Evolutionary conservation across 2,113 vertebrate species (phyloP), one percentile per base, ranked within the genome.

Genomic region (Oenanthe oenanthe): DNA sequence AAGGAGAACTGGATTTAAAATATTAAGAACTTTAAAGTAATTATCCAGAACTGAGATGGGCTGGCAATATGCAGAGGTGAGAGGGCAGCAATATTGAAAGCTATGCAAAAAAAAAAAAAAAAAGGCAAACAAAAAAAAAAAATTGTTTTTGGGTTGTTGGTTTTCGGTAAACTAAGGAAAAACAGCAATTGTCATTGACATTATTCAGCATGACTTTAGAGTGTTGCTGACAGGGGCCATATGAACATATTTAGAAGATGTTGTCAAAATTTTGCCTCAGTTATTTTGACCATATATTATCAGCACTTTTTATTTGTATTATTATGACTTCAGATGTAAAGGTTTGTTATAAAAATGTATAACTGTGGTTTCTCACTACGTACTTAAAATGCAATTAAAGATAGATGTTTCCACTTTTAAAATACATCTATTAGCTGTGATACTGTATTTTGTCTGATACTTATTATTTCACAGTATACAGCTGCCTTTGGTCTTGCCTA

Each of bases 321-420:
- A 94, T 97, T 97, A 94, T 94, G 79, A 97, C 95, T 98, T 97
- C 93, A 96, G 90, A 96, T 98, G 97, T 98, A 97, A 96, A 98
- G 96, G 86, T 97, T 97, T 98, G 96, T 97, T 97, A 95, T 78
- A 97, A 97, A 89, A 79, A 96, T 97, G 97, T 97, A 96, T 93
- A 92, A 96, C 56, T 97, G 97, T 97, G 96, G 85, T 97, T 98
- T 97, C 95, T 96, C 97, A 97, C 95, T 95, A 79, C 82, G 48
- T 96, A 88, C 91, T 98, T 97, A 97, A 95, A 96, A 97, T 97
- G 95, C 96, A 96, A 97, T 98, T 98, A 98, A 98, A 97, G 83
- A 95, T 96, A 97, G 96, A 97, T 97, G 97, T 97, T 97, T 97
- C 91, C 97, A 96, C 93, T 97, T 93, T 54, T 95, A 95, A 97